Percentiles rank a stretch among this genome's conserved stretches.
phyloP scores from a whole-genome alignment of 2,888 invertebrate species.

The Melinaea menophilus region DNA sequence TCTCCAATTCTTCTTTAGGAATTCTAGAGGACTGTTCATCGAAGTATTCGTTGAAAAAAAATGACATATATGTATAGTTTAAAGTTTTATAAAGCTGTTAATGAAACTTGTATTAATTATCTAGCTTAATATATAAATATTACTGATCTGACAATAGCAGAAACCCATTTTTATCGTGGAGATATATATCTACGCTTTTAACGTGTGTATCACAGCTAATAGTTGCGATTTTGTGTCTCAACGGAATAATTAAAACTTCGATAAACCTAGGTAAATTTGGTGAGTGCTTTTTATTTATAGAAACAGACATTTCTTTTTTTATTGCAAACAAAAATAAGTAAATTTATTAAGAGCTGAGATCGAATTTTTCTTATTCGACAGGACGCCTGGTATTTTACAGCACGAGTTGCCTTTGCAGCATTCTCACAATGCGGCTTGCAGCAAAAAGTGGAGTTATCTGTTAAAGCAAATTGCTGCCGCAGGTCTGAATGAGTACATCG shows the following conservation, averaged over 20 bases:
- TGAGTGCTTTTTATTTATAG: background rate
- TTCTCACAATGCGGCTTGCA: constrained; percentile 43
- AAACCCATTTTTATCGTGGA: too few relatives aligned
- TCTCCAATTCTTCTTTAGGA: too few relatives aligned
- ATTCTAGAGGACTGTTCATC: too few relatives aligned
- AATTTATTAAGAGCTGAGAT: background rate
- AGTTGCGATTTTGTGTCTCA: background rate
- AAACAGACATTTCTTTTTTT: too few relatives aligned
- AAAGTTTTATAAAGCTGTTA: too few relatives aligned
- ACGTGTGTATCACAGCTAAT: too few relatives aligned
- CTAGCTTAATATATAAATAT: too few relatives aligned
- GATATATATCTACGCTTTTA: too few relatives aligned
- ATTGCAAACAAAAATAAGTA: background rate
- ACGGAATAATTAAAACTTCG: background rate
- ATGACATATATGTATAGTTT: too few relatives aligned
- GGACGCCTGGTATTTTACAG: constrained; percentile 41
- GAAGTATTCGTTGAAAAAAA: too few relatives aligned
- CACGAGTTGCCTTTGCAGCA: constrained; percentile 37
- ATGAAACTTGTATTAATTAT: too few relatives aligned
- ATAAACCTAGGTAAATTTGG: background rate
- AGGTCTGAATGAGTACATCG: constrained; percentile 41
- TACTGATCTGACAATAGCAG: too few relatives aligned
- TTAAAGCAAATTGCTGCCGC: constrained; percentile 40
- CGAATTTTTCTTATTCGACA: constrained; percentile 32
- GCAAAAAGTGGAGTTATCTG: constrained; percentile 46